These are phyloP conservation scores for Enteromius viviparus DNA, from an alignment of 2,797 vertebrate genomes.

Conservation along the genomic window DNA sequence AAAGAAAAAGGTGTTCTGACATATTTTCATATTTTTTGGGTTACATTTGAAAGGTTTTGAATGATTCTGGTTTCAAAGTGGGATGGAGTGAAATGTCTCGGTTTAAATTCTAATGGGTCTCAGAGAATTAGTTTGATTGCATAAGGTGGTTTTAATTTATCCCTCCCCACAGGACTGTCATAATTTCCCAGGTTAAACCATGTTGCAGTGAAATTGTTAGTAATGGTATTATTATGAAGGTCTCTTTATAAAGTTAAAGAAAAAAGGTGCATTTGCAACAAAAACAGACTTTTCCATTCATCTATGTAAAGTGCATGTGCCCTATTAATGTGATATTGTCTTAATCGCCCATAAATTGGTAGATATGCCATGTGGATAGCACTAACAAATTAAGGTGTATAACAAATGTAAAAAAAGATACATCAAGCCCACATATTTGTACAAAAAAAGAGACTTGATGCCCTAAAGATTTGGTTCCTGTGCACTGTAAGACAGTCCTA, in stretches of 20 bases:
- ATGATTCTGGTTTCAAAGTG: constrained; percentile 31
- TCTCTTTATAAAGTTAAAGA: constrained; percentile 26
- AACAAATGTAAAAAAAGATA: not conserved
- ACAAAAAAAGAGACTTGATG: constrained; percentile 14
- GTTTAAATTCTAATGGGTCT: constrained; percentile 8
- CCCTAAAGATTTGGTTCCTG: constrained; percentile 22
- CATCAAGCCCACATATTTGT: constrained; percentile 31
- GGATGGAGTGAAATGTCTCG: not conserved
- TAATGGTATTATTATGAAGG: not conserved
- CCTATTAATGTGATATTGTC: constrained; percentile 37
- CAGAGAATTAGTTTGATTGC: constrained; percentile 5
- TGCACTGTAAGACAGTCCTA: constrained; percentile 31
- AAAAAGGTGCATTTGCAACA: constrained; percentile 2
- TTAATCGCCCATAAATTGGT: constrained; percentile 17
- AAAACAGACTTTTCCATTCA: not conserved
- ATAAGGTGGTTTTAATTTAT: constrained; percentile 37
- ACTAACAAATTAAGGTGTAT: constrained; percentile 20
- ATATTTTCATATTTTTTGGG: constrained; percentile 22
- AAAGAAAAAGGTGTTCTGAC: constrained; percentile 1
- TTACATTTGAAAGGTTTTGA: constrained; percentile 30
- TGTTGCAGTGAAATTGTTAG: not conserved
- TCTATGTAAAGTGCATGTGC: constrained; percentile 36
- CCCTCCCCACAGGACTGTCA: not conserved
- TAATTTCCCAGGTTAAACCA: not conserved
- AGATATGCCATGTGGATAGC: constrained; percentile 36